A percentile compares a stretch with the other conserved stretches of the same genome.
phyloP scores from a whole-genome alignment of 2,113 vertebrate species.

The Bujurquina vittata region DNA sequence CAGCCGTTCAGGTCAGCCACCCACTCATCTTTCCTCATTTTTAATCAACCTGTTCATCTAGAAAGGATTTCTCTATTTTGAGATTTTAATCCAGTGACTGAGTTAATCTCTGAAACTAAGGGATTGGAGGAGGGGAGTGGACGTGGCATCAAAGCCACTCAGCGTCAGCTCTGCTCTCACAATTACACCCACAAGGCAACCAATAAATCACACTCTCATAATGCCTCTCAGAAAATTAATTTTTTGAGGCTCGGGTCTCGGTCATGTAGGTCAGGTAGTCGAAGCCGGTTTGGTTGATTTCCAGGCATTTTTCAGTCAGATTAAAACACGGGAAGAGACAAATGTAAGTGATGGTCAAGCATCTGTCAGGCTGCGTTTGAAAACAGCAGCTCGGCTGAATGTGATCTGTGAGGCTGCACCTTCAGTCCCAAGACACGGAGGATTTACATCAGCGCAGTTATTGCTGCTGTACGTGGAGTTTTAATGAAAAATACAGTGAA shows the following conservation, averaged over 20 bases:
- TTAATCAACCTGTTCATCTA: slow-evolving; percentile 76
- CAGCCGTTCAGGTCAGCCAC: slow-evolving; percentile 36
- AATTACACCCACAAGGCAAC: slow-evolving; percentile 66
- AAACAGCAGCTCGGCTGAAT: slow-evolving; percentile 11
- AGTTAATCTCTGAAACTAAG: slow-evolving; percentile 78
- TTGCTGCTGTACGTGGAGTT: neutral
- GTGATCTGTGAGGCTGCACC: neutral
- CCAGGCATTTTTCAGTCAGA: slow-evolving; percentile 51
- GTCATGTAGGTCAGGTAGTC: slow-evolving; percentile 74
- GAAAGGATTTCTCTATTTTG: slow-evolving; percentile 82
- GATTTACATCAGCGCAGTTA: neutral
- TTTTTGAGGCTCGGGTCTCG: slow-evolving; percentile 40
- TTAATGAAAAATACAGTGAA: neutral
- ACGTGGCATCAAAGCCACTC: slow-evolving; percentile 68
- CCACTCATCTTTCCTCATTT: slow-evolving; percentile 53
- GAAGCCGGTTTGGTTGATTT: slow-evolving; percentile 34
- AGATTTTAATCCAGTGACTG: slow-evolving; percentile 79
- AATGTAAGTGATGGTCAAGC: slow-evolving; percentile 20
- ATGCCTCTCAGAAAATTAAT: slow-evolving; percentile 78
- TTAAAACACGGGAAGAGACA: slow-evolving; percentile 18
- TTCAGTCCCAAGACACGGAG: neutral
- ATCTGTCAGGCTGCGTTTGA: neutral
- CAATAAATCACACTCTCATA: slow-evolving; percentile 66
- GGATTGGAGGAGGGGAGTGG: slow-evolving; percentile 70
- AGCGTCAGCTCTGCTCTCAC: slow-evolving; percentile 62